Base-by-base conservation (phyloP, 2,888 invertebrate genomes). In the Stenolophus ochropezus region DNA sequence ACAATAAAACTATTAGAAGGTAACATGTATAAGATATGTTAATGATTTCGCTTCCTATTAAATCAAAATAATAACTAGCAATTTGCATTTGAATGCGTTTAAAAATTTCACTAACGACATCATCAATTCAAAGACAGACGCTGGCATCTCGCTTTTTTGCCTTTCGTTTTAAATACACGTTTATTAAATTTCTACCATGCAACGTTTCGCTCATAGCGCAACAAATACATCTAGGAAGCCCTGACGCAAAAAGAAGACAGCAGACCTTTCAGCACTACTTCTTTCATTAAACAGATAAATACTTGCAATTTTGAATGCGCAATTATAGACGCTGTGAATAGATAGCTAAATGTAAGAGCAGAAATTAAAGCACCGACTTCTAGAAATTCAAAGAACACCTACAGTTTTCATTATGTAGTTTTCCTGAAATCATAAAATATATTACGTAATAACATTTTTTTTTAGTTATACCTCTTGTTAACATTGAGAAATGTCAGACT, bases 91-190 rank as follows among this genome's bases (percentile, higher is more conserved):
- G 47, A 79, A 79, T 79, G 69, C 69, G 33, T 79, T 71, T 51
- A 79, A 79, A 78, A 79, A 65, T 69, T 69, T 79, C 69, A 71
- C 79, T 79, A 79, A 79, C 79, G 79, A 79, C 79, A 79, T 79
- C 79, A 79, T 79, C 79, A 69, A 79, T 79, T 79, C 49, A 51
- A 71, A 79, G 69, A 69, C 69, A 58, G 61, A 78, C 78, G 69
- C 53, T 79, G 69, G 33, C 65, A 18, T 65, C 25, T 23, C 78
- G 18, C 42, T 47, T 78, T 79, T 53, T 79, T 71, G 16, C 42
- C 42, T 76, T 76, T 76, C 23, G 6, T 23, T 76, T 56, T 76
- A 79, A 79, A 51, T 79, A 71, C 53, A 69, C 69, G 79, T 69
- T 79, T 79, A 79, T 79, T 79, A 79, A 79, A 79, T 79, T 79